Conservation (phyloP, 2,113 vertebrate species). For the Neomonachus schauinslandi region DNA sequence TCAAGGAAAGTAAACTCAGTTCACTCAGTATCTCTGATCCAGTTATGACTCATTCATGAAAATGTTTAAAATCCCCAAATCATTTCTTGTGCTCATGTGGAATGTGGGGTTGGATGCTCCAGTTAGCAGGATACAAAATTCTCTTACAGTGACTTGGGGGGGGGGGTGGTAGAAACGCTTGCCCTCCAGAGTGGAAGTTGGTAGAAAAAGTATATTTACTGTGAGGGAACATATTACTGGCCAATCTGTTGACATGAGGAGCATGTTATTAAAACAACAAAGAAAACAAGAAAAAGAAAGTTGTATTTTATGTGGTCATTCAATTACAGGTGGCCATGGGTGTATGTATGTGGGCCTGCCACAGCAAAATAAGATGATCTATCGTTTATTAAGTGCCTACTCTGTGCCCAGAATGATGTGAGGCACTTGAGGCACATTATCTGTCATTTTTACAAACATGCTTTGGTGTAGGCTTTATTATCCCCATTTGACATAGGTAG, state of each 20-base stretch:
- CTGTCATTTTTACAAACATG: background rate
- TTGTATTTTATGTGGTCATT: background rate
- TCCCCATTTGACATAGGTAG: background rate
- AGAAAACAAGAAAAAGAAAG: background rate
- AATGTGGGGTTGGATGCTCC: background rate
- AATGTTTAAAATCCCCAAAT: conserved; percentile 6
- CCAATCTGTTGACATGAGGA: background rate
- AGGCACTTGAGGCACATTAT: background rate
- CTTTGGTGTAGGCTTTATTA: background rate
- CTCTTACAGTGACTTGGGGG: background rate
- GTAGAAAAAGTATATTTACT: background rate
- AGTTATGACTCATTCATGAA: background rate
- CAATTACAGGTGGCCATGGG: background rate
- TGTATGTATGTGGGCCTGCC: background rate
- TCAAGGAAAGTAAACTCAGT: background rate
- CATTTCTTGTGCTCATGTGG: background rate
- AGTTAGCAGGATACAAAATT: background rate
- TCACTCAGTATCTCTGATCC: background rate
- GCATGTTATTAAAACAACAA: background rate
- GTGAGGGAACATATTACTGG: background rate
- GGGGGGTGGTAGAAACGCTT: background rate
- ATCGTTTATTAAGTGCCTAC: background rate
- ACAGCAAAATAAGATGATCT: background rate
- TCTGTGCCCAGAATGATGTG: background rate
- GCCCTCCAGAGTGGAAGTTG: background rate